phyloP scores from a whole-genome alignment of 53 echinoderm and acorn worm species.

The Astropecten irregularis region DNA sequence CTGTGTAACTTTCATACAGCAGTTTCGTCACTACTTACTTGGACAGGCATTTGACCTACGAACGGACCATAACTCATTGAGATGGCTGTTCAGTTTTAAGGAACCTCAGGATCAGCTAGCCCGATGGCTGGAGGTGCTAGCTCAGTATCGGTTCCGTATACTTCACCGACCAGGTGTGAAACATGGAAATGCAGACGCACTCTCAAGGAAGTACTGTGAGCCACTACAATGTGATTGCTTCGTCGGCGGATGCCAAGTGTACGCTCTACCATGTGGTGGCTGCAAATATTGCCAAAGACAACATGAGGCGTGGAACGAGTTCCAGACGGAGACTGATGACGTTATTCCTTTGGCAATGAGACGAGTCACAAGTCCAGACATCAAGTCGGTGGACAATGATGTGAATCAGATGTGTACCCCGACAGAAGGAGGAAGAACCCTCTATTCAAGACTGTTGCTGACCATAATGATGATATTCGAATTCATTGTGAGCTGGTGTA shows the following conservation, averaged over 20 bases:
- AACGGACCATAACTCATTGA: constrained; percentile 46
- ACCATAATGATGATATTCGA: no score
- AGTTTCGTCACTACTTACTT: constrained; percentile 51
- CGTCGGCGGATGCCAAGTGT: neutral
- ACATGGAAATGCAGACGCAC: constrained; percentile 71
- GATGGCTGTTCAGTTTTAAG: constrained; percentile 60
- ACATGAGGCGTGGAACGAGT: constrained; percentile 16
- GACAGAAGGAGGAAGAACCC: no score
- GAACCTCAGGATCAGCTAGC: constrained; percentile 48
- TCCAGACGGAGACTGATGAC: no score
- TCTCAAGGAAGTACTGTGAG: constrained; percentile 40
- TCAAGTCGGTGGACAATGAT: no score
- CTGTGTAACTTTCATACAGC: constrained; percentile 21
- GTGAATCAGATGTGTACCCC: no score
- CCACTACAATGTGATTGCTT: constrained; percentile 3
- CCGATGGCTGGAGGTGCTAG: constrained; percentile 69
- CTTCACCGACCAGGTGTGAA: constrained; percentile 60
- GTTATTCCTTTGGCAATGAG: no score
- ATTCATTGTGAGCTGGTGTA: no score
- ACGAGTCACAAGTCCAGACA: no score
- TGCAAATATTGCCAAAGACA: constrained; percentile 37
- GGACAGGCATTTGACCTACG: constrained; percentile 45
- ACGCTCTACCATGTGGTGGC: constrained; percentile 32
- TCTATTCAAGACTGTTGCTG: no score
- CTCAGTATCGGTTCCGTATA: constrained; percentile 67